A percentile compares a stretch with the other conserved stretches of the same genome.
Evolutionary conservation across 1,140 invertebrate species (phyloP).

Genomic region (Calliphora vicina): DNA sequence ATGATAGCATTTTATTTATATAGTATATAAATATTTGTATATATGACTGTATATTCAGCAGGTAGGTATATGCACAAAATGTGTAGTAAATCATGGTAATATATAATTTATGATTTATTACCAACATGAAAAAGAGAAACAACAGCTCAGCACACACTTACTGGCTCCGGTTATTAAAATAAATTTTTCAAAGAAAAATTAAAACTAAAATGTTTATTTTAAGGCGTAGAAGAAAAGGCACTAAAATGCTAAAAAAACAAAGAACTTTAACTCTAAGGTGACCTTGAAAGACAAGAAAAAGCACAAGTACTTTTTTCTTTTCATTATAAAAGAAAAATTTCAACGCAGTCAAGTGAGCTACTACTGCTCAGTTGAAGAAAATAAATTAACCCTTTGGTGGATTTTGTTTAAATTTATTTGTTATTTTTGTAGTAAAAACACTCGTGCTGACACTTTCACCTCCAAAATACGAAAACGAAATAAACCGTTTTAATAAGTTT

Average conservation of each 20-base stretch:
- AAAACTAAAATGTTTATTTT: background rate
- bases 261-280: background rate
- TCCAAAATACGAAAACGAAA: no score
- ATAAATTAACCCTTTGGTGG: background rate
- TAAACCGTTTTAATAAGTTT: no score
- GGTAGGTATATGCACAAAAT: background rate
- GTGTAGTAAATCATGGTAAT: background rate
- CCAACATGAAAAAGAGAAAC: background rate
- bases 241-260: background rate
- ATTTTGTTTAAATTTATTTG: no score
- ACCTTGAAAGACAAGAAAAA: constrained; percentile 5
- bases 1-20: background rate
- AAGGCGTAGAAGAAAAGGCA: background rate
- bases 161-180: background rate
- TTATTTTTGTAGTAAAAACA: no score
- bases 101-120: constrained; percentile 11
- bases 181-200: constrained; percentile 6
- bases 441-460: no score
- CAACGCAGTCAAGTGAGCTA: background rate
- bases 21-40: background rate
- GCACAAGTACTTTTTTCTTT: background rate
- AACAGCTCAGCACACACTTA: background rate
- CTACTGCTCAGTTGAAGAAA: background rate
- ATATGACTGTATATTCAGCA: background rate
- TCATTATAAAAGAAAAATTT: background rate